Percentiles rank a stretch among this genome's conserved stretches.
Evolutionary conservation across 1,140 invertebrate species (phyloP).

Genomic region (Drosophila suzukii): DNA sequence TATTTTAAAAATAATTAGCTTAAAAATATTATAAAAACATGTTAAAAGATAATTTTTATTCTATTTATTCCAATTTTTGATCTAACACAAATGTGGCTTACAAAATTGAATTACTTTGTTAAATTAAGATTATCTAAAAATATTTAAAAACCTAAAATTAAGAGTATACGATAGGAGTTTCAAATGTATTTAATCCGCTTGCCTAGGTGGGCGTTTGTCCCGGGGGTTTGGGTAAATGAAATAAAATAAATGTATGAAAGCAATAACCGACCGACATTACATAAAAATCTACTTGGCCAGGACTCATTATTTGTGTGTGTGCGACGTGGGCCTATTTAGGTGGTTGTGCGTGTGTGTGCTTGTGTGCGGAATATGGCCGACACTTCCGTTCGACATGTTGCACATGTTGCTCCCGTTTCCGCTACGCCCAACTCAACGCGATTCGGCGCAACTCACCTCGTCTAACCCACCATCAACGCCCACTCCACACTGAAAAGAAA

Average conservation of each 20-base stretch:
- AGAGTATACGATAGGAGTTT: constrained; percentile 7
- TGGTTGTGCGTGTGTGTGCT: constrained; percentile 46
- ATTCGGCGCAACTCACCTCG: constrained; percentile 19
- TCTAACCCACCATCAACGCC: constrained; percentile 5
- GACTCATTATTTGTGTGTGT: constrained; percentile 67
- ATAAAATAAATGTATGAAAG: constrained; percentile 82
- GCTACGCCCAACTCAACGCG: constrained; percentile 39
- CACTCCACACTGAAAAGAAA: not conserved
- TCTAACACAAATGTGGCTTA: no score
- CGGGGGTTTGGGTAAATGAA: constrained; percentile 63
- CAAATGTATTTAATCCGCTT: constrained; percentile 35
- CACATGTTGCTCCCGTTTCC: constrained; percentile 81
- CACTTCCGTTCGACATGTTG: constrained; percentile 82
- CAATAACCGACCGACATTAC: constrained; percentile 82
- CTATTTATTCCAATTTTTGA: no score
- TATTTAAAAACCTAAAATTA: no score
- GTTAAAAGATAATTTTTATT: no score
- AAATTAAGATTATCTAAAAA: no score
- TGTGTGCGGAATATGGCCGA: constrained; percentile 77
- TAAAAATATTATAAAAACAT: no score
- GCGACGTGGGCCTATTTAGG: constrained; percentile 74
- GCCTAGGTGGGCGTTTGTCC: constrained; percentile 6
- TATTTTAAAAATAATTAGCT: no score
- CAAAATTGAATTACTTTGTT: no score
- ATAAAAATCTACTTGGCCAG: constrained; percentile 81